Conservation (phyloP, 2,113 vertebrate genomes). For the Mustela nigripes region DNA sequence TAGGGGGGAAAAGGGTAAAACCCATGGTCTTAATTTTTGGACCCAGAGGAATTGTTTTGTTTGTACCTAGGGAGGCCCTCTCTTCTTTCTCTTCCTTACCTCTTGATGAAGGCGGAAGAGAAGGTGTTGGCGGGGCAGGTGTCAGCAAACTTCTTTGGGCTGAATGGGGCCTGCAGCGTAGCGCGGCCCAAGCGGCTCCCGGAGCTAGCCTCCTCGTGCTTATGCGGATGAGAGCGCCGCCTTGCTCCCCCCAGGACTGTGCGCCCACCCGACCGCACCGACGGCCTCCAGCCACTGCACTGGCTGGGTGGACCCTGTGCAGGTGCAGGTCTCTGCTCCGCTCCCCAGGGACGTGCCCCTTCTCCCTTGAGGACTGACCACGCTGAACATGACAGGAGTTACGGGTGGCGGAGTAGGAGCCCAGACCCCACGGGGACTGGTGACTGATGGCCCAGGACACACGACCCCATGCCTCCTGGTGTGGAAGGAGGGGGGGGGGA, state of each 20-base stretch:
- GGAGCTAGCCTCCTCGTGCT: rapidly evolving
- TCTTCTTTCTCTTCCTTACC: background rate
- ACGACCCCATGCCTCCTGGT: rapidly evolving
- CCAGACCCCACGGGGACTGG: background rate
- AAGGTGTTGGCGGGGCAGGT: background rate
- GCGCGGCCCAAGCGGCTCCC: rapidly evolving
- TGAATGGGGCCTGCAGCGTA: background rate
- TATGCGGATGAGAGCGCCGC: rapidly evolving
- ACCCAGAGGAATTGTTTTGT: background rate
- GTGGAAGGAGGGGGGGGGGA: too few relatives aligned
- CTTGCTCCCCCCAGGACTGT: background rate
- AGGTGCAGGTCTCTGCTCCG: background rate
- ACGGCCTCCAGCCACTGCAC: background rate
- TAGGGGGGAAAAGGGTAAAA: background rate
- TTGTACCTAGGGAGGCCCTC: background rate
- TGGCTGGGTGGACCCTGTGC: background rate
- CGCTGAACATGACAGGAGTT: rapidly evolving
- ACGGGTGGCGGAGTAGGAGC: background rate
- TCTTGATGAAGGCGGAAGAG: background rate
- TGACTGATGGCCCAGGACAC: background rate
- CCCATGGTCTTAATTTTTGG: background rate
- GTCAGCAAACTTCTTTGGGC: background rate
- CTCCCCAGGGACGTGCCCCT: background rate
- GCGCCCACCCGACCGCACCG: rapidly evolving
- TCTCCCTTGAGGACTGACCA: rapidly evolving